Evolutionary conservation across 2,113 vertebrate species (phyloP).

Genomic region (Orycteropus afer): DNA sequence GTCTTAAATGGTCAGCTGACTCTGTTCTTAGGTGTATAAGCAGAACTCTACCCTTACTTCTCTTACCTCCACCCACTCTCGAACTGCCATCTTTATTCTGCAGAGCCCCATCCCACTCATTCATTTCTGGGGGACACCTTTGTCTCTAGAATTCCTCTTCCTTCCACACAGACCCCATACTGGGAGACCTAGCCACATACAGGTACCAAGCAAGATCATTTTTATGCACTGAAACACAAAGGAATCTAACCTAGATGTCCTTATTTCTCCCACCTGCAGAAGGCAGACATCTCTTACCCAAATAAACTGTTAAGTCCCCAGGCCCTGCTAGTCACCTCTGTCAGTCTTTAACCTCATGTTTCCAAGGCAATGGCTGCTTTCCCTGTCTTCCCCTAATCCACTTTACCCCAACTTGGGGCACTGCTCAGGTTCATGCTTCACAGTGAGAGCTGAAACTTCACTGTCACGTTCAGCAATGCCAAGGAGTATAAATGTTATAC

Average conservation of each 20-base stretch:
- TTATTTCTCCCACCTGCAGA: neutral
- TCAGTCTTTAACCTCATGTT: neutral
- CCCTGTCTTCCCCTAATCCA: neutral
- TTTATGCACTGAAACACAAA: neutral
- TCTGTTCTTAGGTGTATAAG: neutral
- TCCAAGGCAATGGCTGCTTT: neutral
- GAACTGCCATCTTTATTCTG: neutral
- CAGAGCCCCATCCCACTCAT: neutral
- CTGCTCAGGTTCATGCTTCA: neutral
- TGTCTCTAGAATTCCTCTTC: neutral
- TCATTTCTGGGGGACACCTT: neutral
- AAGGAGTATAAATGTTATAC: neutral
- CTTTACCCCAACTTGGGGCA: neutral
- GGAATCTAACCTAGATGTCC: neutral
- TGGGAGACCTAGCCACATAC: neutral
- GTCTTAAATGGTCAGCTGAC: no score
- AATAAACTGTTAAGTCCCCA: neutral
- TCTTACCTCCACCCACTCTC: neutral
- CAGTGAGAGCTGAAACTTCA: neutral
- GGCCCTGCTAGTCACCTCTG: neutral
- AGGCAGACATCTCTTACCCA: neutral
- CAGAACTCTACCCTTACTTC: neutral
- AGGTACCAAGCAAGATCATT: neutral
- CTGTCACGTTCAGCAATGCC: neutral
- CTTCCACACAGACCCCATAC: neutral